phyloP scores from a whole-genome alignment of 2,888 invertebrate genomes.

The Drosophila gaucha region DNA sequence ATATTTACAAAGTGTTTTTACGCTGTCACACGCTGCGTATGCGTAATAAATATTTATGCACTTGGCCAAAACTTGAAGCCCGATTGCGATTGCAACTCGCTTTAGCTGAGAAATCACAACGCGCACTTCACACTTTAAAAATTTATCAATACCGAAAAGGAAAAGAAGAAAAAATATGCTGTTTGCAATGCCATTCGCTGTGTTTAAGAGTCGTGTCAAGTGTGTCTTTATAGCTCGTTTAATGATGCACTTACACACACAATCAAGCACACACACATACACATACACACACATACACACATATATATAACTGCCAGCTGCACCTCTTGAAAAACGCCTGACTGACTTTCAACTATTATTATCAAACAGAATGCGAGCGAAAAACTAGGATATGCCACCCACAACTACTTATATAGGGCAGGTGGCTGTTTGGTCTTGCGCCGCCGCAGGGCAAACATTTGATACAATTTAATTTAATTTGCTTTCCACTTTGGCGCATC shows the following conservation, averaged over 20 bases:
- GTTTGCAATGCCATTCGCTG: conserved; percentile 37
- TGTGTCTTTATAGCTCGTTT: conserved; percentile 52
- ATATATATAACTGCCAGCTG: neutral
- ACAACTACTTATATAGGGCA: conserved; percentile 1
- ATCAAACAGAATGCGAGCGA: conserved; percentile 12
- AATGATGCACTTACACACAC: conserved; percentile 69
- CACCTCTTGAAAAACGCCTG: conserved; percentile 24
- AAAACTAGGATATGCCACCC: conserved; percentile 7
- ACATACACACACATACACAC: conserved; percentile 4
- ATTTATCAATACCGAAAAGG: conserved; percentile 20
- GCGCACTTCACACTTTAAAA: conserved; percentile 33
- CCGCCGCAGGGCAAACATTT: conserved; percentile 13
- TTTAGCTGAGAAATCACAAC: conserved; percentile 28
- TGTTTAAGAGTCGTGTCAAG: conserved; percentile 62
- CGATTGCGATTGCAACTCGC: conserved; percentile 5
- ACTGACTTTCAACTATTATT: conserved; percentile 32
- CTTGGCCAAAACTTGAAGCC: conserved; percentile 40
- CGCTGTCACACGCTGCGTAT: conserved; percentile 68
- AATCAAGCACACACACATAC: conserved; percentile 15
- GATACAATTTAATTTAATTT: conserved; percentile 37
- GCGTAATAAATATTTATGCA: conserved; percentile 74
- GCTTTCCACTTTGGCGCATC: neutral
- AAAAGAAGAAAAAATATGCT: conserved; percentile 3
- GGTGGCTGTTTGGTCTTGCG: conserved; percentile 13
- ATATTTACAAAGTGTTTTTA: neutral